phyloP scores from a whole-genome alignment of 2,113 vertebrate genomes.

The Cyprinodon brontotheroides region DNA sequence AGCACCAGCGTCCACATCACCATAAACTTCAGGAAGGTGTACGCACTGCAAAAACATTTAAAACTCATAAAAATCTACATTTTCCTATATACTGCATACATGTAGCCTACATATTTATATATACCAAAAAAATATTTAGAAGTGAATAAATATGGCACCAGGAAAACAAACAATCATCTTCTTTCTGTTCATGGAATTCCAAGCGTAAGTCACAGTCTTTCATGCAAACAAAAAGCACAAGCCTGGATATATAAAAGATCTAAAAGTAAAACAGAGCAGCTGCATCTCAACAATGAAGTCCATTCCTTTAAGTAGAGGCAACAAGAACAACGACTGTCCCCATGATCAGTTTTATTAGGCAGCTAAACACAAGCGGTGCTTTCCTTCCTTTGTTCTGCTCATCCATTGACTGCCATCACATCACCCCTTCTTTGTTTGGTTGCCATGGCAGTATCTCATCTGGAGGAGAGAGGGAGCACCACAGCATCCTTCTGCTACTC shows the following conservation, averaged over 20 bases:
- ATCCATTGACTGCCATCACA: conserved; percentile 68
- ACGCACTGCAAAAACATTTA: conserved; percentile 70
- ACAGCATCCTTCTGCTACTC: conserved; percentile 41
- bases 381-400: conserved; percentile 79
- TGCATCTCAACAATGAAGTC: conserved; percentile 34
- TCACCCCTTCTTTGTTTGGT: conserved; percentile 83
- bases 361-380: conserved; percentile 50
- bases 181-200: not conserved
- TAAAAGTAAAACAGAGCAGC: conserved; percentile 43
- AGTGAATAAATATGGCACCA: not conserved
- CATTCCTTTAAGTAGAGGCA: conserved; percentile 8
- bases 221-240: conserved; percentile 12
- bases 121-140: not conserved
- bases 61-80: not conserved
- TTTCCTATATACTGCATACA: not conserved
- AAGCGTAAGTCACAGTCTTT: not conserved
- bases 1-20: conserved; percentile 83
- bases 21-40: conserved; percentile 83
- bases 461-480: conserved; percentile 64
- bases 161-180: not conserved
- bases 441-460: conserved; percentile 83
- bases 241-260: not conserved
- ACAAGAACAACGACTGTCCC: conserved; percentile 46
- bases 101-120: no score
- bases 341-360: conserved; percentile 39